Percentiles rank a stretch among this genome's conserved stretches.
Conservation (phyloP, 2,113 vertebrate genomes). For the Osmerus mordax region DNA sequence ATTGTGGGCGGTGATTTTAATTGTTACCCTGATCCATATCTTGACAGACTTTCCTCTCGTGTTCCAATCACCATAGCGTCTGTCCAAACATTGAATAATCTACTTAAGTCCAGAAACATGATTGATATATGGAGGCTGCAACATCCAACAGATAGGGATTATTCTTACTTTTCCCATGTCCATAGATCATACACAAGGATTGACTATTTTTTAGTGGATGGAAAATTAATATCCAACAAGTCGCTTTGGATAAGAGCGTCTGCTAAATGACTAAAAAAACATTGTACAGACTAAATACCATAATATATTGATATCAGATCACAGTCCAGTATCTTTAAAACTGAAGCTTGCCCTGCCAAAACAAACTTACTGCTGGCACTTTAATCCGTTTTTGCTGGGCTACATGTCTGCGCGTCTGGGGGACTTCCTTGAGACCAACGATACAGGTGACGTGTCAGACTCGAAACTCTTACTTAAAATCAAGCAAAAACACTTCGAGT, state of each 20-base stretch:
- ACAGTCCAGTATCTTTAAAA: neutral
- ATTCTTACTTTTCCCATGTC: slow-evolving; percentile 1
- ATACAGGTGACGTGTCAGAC: neutral
- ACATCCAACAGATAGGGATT: slow-evolving; percentile 6
- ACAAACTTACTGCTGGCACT: neutral
- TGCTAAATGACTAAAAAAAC: too few relatives aligned
- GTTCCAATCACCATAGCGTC: neutral
- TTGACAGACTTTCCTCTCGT: neutral
- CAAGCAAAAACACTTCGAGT: neutral
- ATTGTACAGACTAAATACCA: slow-evolving; percentile 2
- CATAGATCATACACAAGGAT: slow-evolving; percentile 20
- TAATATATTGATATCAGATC: slow-evolving; percentile 18
- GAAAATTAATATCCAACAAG: neutral
- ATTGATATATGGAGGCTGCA: slow-evolving; percentile 16
- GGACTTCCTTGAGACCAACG: neutral
- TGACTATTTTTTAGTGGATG: slow-evolving; percentile 18
- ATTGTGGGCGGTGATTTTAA: slow-evolving; percentile 24
- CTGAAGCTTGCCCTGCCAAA: neutral
- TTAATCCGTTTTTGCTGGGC: neutral
- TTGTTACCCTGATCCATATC: slow-evolving; percentile 11
- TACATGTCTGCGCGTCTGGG: too few relatives aligned
- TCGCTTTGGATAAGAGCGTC: too few relatives aligned
- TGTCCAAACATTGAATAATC: slow-evolving; percentile 13
- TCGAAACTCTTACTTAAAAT: neutral
- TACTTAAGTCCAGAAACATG: slow-evolving; percentile 3